phyloP scores from a whole-genome alignment of 2,113 vertebrate genomes.

The Anser cygnoides region DNA sequence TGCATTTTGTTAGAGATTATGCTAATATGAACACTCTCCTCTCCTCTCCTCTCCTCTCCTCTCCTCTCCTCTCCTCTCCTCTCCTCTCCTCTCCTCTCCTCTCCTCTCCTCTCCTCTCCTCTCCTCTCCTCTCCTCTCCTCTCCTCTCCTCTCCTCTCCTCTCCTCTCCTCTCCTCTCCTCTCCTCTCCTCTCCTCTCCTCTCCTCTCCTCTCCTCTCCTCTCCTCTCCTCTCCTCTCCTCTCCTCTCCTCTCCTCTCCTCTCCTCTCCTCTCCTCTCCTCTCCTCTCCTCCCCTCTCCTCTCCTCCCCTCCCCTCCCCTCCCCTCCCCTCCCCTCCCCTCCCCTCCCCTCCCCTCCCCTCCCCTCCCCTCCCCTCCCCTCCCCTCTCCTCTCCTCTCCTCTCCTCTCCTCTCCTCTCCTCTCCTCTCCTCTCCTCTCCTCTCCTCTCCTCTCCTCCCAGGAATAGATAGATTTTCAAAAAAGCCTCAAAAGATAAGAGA shows the following conservation, averaged over 20 bases:
- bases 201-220: too few relatives aligned
- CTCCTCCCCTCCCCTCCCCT: not conserved
- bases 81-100: not conserved
- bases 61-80: too few relatives aligned
- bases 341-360: not conserved
- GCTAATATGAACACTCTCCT: not conserved
- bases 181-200: not conserved
- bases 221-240: not conserved
- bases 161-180: not conserved
- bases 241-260: not conserved
- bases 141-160: not conserved
- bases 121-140: not conserved
- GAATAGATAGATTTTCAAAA: not conserved
- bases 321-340: not conserved
- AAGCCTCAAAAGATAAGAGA: not conserved
- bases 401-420: not conserved
- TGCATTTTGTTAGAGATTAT: not conserved
- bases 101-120: not conserved
- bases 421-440: not conserved
- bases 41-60: not conserved
- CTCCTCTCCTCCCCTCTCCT: not conserved
- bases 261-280: too few relatives aligned
- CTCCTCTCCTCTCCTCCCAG: not conserved
- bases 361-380: too few relatives aligned
- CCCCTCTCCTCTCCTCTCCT: too few relatives aligned